Evolutionary conservation across 2,113 vertebrate genomes (phyloP), one percentile per base, ranked within the genome.

Genomic region (Varanus komodoensis): DNA sequence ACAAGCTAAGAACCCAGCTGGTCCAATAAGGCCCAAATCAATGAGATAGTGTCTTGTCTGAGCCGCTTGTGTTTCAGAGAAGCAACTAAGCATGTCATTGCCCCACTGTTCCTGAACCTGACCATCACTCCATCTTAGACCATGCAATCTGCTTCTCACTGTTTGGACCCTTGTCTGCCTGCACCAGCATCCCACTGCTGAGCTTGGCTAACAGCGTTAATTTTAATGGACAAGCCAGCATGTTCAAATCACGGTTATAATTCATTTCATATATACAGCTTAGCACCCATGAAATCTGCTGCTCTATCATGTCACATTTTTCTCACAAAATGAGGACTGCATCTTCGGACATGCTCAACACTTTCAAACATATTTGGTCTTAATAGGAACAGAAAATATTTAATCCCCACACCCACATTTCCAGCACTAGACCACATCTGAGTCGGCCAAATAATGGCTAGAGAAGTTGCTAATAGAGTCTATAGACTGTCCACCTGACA

Each of bases 401-500:
- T 48, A 82, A 14, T 83, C 48, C 9, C 48, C 48, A 8, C 7
- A 8, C 57, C 1, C 9, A 19, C 29, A 1, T 32, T n/a, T 4
- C 19, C 61, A 78, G 6, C 74, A 80, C 54, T 34, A 86, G 82
- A 38, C 29, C 82, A 32, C 38, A 3, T 61, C 57, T n/a, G 74
- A 77, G 84, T 57, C 6, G 7, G 44, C 2, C 12, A 34, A n/a
- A 67, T 82, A 32, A 90, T 61, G 67, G 84, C 86, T 81, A n/a
- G 17, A 1, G 57, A 14, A 73, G 57, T 2, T 3, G 54, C n/a
- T 8, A 1, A 89, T n/a, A 61, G 44, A 94, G 83, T 52, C 7
- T 50, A 61, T 38, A 93, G 83, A 57, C 15, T 17, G 77, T 54
- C 92, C 88, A 93, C 94, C 94, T 94, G 86, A 80, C 0, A 29